Conservation (phyloP, 2,888 invertebrate genomes). For the Lymantria dispar region DNA sequence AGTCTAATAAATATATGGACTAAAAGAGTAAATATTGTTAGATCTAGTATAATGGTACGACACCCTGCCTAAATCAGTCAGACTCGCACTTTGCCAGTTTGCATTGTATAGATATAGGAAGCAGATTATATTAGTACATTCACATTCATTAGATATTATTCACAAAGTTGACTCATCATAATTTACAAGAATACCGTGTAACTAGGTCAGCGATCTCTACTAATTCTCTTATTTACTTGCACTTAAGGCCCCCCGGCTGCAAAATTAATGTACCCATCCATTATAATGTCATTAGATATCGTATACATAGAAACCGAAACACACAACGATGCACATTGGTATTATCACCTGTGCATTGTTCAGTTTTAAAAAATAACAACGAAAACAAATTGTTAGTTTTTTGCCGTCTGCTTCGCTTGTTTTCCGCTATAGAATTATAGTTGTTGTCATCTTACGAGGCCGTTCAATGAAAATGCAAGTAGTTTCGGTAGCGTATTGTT, state of each 20-base stretch:
- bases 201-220: conserved; percentile 33
- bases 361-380: conserved; percentile 7
- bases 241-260: conserved; percentile 21
- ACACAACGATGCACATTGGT: conserved; percentile 2
- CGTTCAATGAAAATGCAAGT: conserved; percentile 40
- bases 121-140: not conserved
- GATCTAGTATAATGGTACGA: no score
- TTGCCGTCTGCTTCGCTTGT: conserved; percentile 14
- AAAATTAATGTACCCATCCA: conserved; percentile 14
- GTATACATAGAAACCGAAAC: conserved; percentile 11
- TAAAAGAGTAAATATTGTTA: no score
- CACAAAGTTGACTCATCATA: conserved; percentile 13
- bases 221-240: conserved; percentile 21
- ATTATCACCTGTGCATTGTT: conserved; percentile 11
- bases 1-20: no score
- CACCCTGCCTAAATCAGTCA: no score
- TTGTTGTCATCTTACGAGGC: conserved; percentile 29
- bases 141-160: conserved; percentile 1
- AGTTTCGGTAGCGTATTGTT: conserved; percentile 31
- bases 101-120: no score
- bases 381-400: conserved; percentile 19
- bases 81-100: no score
- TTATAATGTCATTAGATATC: conserved; percentile 31
- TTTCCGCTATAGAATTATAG: conserved; percentile 35
- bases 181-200: conserved; percentile 13